Conservation (phyloP, 92 coral and sea anemone genomes). For the Phymanthus crucifer region DNA sequence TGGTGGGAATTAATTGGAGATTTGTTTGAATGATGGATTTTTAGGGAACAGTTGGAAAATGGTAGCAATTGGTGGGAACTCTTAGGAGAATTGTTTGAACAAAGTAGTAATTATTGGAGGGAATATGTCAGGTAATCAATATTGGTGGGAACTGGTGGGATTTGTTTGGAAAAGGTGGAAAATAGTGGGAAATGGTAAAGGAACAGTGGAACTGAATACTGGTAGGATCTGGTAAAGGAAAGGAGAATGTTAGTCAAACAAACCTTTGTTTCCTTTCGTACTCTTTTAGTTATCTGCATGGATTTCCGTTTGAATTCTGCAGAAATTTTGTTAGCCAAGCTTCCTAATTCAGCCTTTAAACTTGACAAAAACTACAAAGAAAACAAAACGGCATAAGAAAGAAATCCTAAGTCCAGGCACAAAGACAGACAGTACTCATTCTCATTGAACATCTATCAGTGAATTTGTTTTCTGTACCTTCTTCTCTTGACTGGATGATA, state of each 20-base stretch:
- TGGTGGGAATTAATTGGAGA: no score
- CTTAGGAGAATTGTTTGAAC: no score
- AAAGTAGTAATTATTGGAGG: no score
- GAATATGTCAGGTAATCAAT: no score
- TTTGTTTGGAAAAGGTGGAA: no score
- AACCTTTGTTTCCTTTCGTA: slow-evolving; percentile 71
- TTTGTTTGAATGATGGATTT: no score
- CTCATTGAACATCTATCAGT: background rate
- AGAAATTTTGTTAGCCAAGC: slow-evolving; percentile 64
- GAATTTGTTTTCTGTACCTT: slow-evolving; percentile 36
- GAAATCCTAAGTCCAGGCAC: background rate
- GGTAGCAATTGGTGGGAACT: no score
- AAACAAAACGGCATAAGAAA: background rate
- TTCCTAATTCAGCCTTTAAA: slow-evolving; percentile 68
- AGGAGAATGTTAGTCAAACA: background rate
- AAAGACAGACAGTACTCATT: background rate
- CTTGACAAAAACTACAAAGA: slow-evolving; percentile 56
- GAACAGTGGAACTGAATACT: background rate
- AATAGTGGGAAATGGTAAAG: no score
- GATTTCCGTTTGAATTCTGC: slow-evolving; percentile 74
- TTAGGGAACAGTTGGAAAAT: no score
- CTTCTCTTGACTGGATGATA: slow-evolving; percentile 71
- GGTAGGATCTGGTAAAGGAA: background rate
- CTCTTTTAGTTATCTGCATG: slow-evolving; percentile 53
- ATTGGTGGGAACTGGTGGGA: no score